Evolutionary conservation across 2,888 invertebrate species (phyloP).

Genomic region (Ommatoiulus sabulosus): DNA sequence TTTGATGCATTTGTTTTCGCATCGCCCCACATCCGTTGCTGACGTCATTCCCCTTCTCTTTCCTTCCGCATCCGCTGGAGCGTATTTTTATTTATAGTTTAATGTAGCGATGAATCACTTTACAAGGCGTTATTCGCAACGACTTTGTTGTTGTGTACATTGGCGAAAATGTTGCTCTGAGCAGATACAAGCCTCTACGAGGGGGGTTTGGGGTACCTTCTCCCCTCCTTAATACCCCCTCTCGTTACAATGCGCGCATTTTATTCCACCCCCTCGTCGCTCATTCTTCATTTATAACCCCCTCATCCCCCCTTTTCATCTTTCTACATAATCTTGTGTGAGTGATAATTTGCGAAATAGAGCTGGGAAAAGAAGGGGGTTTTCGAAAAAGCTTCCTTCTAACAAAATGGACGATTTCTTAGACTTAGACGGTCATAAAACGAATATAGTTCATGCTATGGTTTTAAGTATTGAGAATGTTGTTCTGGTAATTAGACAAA

Average conservation of each 20-base stretch:
- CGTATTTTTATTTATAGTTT: constrained; percentile 43
- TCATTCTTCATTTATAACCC: neutral
- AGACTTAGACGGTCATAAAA: neutral
- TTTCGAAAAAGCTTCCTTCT: neutral
- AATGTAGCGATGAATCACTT: constrained; percentile 43
- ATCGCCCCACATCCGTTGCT: neutral
- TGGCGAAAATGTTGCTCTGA: constrained; percentile 17
- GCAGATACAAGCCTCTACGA: neutral
- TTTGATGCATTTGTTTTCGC: neutral
- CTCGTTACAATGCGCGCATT: neutral
- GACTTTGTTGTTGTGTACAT: constrained; percentile 9
- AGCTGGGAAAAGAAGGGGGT: neutral
- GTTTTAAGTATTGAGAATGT: too few species aligned
- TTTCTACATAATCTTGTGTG: neutral
- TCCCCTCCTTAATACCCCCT: neutral
- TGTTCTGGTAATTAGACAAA: too few species aligned
- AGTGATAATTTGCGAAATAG: neutral
- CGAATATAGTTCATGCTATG: too few species aligned
- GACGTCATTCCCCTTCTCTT: constrained; percentile 5
- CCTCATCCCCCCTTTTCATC: neutral
- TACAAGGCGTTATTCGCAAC: constrained; percentile 32
- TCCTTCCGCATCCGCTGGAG: constrained; percentile 29
- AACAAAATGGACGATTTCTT: neutral
- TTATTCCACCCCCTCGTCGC: neutral
- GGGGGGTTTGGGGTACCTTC: neutral